A percentile compares a stretch with the other conserved stretches of the same genome.
phyloP scores from a whole-genome alignment of 2,888 invertebrate species.

The Clanis bilineata region DNA sequence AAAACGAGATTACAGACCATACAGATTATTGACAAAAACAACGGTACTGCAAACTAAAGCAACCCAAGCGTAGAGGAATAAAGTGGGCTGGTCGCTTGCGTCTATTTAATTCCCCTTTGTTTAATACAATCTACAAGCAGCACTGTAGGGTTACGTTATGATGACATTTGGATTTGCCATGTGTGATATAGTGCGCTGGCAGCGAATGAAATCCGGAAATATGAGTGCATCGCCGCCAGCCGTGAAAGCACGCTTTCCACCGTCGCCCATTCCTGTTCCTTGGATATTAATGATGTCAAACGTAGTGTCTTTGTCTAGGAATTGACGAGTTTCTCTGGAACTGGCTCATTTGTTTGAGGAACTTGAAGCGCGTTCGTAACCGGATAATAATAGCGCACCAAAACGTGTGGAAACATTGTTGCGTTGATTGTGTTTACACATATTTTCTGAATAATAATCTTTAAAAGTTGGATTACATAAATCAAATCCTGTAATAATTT shows the following conservation, averaged over 20 bases:
- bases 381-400: constrained; percentile 10
- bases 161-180: constrained; percentile 58
- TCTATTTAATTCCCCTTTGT: constrained; percentile 68
- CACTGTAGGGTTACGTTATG: constrained; percentile 60
- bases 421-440: constrained; percentile 5
- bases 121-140: constrained; percentile 66
- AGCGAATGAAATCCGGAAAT: constrained; percentile 60
- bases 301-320: constrained; percentile 48
- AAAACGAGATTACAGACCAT: not conserved
- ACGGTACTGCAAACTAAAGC: constrained; percentile 22
- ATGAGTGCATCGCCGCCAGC: constrained; percentile 55
- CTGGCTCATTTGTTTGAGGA: constrained; percentile 42
- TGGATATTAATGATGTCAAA: constrained; percentile 58
- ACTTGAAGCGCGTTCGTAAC: constrained; percentile 19
- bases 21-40: constrained; percentile 2
- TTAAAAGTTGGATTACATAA: no score
- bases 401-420: constrained; percentile 11
- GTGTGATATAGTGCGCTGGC: constrained; percentile 52
- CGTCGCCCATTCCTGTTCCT: constrained; percentile 41
- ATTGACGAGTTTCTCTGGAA: constrained; percentile 48
- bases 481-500: no score
- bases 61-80: constrained; percentile 37
- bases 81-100: constrained; percentile 45
- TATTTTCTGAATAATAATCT: not conserved
- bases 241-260: constrained; percentile 45